Evolutionary conservation across 2,888 invertebrate species (phyloP), one percentile per base, ranked within the genome.

Genomic region (Lissocephala sabroskyi): DNA sequence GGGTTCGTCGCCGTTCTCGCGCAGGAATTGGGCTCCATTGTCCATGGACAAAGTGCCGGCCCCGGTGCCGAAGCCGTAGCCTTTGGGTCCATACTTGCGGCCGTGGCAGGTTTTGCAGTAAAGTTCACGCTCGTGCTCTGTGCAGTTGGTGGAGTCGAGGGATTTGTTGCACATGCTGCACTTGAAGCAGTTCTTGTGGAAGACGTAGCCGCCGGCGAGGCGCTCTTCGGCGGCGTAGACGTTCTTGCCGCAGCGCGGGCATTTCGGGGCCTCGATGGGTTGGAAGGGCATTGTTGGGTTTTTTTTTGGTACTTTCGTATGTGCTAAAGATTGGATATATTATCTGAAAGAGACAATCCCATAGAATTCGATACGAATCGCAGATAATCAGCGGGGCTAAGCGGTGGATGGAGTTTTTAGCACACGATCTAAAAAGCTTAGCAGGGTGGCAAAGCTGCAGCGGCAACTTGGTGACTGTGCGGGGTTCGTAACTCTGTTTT

Each of bases 141-240:
- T 42, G 41, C 71, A 78, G 37, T 73, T 73, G 73, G 71, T 73
- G 26, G 71, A 73, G 49, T 73, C 71, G 54, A 73, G 41, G 2
- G 76, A 76, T 73, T 73, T 73, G 62, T 73, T 73, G 65, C 71
- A 73, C 78, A 73, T 67, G 19, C 78, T 64, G 55, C 71, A 73
- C 52, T 78, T 78, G 52, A 75, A 73, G 76, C 71, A 73, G 45
- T 75, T 58, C 73, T 73, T 73, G 76, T 73, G 71, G 76, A 73
- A 73, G 58, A 49, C 55, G 67, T 73, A 73, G 14, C 71, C 71
- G 46, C 71, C 71, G 17, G 71, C 71, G 36, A 73, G 50, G 41
- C 71, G 71, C 60, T 73, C 71, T 56, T 73, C 71, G 3, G 71
- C 71, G 35, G 71, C 71, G 32, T 78, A 73, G 3, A 73, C 71